Percentiles rank a stretch among this genome's conserved stretches.
phyloP scores from a whole-genome alignment of 2,113 vertebrate genomes.

The Turnix velox region DNA sequence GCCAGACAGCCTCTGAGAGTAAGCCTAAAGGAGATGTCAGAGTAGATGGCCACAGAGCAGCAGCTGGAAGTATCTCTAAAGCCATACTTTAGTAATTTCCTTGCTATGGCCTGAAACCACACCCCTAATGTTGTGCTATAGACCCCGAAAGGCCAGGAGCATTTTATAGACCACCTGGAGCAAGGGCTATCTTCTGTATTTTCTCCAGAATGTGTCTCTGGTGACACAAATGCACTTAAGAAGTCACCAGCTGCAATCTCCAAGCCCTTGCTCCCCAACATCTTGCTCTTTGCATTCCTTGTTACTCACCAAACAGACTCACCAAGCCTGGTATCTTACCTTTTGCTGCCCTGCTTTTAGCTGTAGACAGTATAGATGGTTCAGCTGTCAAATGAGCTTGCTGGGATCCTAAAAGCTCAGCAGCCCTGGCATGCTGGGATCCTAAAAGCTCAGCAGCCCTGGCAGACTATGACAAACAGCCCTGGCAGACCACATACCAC shows the following conservation, averaged over 20 bases:
- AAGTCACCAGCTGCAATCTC: neutral
- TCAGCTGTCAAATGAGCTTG: neutral
- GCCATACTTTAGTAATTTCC: neutral
- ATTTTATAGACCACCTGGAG: neutral
- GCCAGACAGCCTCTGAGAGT: neutral
- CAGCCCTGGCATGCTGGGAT: neutral
- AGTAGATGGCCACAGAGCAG: neutral
- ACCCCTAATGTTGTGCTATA: neutral
- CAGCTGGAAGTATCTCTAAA: neutral
- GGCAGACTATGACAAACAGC: neutral
- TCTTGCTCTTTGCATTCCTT: neutral
- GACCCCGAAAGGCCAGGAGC: neutral
- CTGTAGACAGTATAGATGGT: neutral
- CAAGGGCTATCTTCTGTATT: neutral
- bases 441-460: neutral
- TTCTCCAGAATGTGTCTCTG: accelerated
- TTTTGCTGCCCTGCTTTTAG: neutral
- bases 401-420: neutral
- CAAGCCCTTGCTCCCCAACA: neutral
- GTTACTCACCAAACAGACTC: neutral
- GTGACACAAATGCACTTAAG: neutral
- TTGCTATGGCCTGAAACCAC: neutral
- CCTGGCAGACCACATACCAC: neutral
- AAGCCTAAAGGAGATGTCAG: neutral
- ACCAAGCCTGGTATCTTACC: neutral